phyloP scores from a whole-genome alignment of 2,797 vertebrate species.

The Echeneis naucrates region DNA sequence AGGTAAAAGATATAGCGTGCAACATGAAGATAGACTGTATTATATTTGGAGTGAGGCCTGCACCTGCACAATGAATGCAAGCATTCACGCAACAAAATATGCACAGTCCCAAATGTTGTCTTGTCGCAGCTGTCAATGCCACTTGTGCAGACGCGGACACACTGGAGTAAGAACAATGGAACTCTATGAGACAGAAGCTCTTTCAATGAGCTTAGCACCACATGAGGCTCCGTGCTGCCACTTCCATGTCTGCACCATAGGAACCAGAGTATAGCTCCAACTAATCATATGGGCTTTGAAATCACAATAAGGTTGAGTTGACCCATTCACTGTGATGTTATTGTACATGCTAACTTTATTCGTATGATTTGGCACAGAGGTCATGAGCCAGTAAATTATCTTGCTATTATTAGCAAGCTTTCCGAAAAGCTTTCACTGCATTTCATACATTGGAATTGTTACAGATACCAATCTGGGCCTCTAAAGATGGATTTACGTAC shows the following conservation, averaged over 20 bases:
- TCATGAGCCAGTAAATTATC: background rate
- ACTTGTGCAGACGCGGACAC: conserved; percentile 68
- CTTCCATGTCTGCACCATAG: conserved; percentile 59
- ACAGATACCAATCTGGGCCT: background rate
- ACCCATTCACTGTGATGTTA: conserved; percentile 81
- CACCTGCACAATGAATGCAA: conserved; percentile 74
- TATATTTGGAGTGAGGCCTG: conserved; percentile 35
- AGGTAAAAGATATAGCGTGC: conserved; percentile 18
- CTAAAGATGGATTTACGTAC: background rate
- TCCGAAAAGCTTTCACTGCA: conserved; percentile 7
- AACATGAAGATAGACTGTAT: conserved; percentile 30
- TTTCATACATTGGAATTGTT: conserved; percentile 20
- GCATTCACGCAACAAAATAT: conserved; percentile 68
- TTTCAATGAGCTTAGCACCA: conserved; percentile 55
- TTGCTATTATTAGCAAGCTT: background rate
- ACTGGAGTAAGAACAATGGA: conserved; percentile 70
- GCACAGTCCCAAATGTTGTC: conserved; percentile 68
- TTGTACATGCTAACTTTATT: conserved; percentile 28
- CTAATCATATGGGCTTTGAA: conserved; percentile 84
- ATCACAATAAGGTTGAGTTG: conserved; percentile 78
- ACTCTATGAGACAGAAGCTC: conserved; percentile 67
- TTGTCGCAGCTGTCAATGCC: conserved; percentile 76
- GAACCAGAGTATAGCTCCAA: conserved; percentile 67
- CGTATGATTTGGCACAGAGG: background rate
- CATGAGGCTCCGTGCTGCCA: conserved; percentile 62